These are phyloP conservation scores for Polypedilum vanderplanki DNA, from an alignment of 1,140 invertebrate species.

Conservation along the genomic window DNA sequence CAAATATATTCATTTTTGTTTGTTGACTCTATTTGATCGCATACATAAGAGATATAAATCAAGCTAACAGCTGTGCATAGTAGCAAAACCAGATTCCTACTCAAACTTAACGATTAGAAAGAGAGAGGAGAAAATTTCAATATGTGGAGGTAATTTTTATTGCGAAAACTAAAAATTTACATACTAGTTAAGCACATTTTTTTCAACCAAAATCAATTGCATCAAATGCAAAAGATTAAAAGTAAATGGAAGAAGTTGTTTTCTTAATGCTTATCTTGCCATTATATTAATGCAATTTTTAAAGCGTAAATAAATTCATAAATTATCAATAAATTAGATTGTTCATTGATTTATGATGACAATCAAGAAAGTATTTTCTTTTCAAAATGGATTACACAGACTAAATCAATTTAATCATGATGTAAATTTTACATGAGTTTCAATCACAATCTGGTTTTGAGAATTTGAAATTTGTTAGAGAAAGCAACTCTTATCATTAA, in stretches of 20 bases:
- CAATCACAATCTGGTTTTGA: too few relatives aligned
- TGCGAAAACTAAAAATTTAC: not conserved
- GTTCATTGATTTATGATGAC: too few relatives aligned
- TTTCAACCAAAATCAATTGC: not conserved
- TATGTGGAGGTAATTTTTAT: not conserved
- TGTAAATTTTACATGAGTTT: too few relatives aligned
- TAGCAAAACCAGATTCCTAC: conserved; percentile 7
- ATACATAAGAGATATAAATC: not conserved
- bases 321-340: not conserved
- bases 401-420: too few relatives aligned
- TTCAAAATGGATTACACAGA: too few relatives aligned
- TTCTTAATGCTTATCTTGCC: not conserved
- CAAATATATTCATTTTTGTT: conserved; percentile 3
- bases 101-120: not conserved
- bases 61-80: not conserved
- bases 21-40: conserved; percentile 5
- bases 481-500: too few relatives aligned
- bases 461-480: too few relatives aligned
- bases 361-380: too few relatives aligned
- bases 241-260: not conserved
- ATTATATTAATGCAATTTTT: conserved; percentile 16
- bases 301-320: not conserved
- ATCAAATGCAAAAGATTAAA: not conserved
- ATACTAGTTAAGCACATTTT: not conserved
- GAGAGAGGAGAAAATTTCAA: too few relatives aligned